Evolutionary conservation across 1,140 invertebrate genomes (phyloP), one percentile per base, ranked within the genome.

Genomic region (Chlorops oryzae): DNA sequence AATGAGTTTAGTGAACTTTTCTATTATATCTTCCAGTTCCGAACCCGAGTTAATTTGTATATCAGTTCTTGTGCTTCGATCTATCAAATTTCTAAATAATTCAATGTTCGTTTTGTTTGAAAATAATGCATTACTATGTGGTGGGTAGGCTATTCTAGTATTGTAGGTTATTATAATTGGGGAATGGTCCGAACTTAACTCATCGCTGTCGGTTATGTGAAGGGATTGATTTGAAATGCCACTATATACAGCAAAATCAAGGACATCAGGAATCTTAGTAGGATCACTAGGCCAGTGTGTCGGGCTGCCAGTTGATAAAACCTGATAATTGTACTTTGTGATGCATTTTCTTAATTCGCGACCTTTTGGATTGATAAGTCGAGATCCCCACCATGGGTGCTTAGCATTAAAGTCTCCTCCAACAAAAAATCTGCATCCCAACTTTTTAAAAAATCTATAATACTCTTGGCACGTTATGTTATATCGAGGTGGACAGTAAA

Each of bases 331-430:
- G 3, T 50, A 42, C 18, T 43, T 50, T 17, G n/a, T 42, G 20
- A 43, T 42, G 5, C 17, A 50, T 27, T 41, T 41, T 15, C 42
- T 12, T 21, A 50, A 17, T 32, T 41, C 38, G 41, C 27, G n/a
- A 17, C 39, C 18, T 27, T 53, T 50, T 20, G 47, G 39, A 10
- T 50, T 50, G 25, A 22, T 7, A 37, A 24, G 5, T 7, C 34
- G 12, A 3, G 25, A 32, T 22, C 38, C 38, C 37, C 38, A 42
- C 38, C 38, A 42, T 13, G 38, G 47, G 21, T 41, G 38, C 25
- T 41, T 48, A 13, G n/a, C 37, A 27, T 75, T 76, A 37, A 61
- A 74, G 43, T 75, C 69, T 0, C 72, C 72, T 13, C 63, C 70
- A 22, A 54, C 56, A 15, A 70, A 57, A 50, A 73, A 73, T 43